phyloP scores from a whole-genome alignment of 37 sponge, comb jelly and placozoan species.

The Geodia barretti region DNA sequence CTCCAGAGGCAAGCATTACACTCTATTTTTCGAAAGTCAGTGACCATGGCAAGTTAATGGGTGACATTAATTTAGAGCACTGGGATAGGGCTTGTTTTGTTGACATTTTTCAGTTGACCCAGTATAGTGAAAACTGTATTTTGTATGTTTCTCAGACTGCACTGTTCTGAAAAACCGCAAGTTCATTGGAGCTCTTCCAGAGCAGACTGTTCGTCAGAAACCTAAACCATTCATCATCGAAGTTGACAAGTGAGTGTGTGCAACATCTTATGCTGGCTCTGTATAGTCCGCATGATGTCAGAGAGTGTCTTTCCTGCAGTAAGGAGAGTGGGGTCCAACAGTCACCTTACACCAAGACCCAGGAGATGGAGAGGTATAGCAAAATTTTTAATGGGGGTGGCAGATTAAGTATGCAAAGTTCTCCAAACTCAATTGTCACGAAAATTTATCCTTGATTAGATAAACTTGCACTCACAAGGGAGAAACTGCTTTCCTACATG shows the following conservation, averaged over 20 bases:
- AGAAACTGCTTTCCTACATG: background rate
- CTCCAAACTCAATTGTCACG: too few species aligned
- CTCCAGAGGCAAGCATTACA: conserved; percentile 71
- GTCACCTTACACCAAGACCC: background rate
- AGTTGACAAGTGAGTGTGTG: conserved; percentile 31
- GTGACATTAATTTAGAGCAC: background rate
- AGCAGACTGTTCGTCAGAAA: conserved; percentile 78
- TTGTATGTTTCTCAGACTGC: conserved; percentile 52
- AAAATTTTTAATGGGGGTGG: too few species aligned
- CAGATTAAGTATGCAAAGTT: too few species aligned
- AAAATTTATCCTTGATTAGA: too few species aligned
- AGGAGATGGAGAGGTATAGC: background rate
- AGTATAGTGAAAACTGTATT: background rate
- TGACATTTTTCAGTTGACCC: background rate
- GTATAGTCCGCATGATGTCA: too few species aligned
- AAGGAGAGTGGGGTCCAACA: background rate
- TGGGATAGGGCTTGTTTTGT: too few species aligned
- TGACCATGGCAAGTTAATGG: background rate
- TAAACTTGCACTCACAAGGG: background rate
- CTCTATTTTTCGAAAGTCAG: too few species aligned
- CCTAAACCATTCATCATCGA: conserved; percentile 86
- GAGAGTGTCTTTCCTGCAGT: background rate
- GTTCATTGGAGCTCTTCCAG: conserved; percentile 70
- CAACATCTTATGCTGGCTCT: background rate
- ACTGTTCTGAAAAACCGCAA: conserved; percentile 80